These are phyloP conservation scores for Magallana angulata DNA, from an alignment of 1,140 invertebrate genomes.

Conservation along the genomic window DNA sequence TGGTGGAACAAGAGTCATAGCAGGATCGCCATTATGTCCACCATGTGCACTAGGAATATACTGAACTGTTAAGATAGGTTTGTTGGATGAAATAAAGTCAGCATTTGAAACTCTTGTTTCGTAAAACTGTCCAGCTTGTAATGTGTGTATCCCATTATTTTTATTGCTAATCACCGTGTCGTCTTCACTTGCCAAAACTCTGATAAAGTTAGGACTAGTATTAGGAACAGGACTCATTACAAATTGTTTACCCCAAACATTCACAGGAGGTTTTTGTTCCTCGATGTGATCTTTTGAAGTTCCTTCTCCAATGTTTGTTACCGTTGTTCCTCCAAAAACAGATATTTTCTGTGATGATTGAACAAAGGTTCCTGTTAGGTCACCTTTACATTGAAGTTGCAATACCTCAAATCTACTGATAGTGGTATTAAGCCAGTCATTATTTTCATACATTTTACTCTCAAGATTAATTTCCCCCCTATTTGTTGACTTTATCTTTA, in stretches of 20 bases:
- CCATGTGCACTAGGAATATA: neutral
- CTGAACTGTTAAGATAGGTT: slow-evolving; percentile 43
- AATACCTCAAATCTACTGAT: slow-evolving; percentile 61
- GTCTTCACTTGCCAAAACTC: slow-evolving; percentile 61
- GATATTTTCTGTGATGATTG: slow-evolving; percentile 59
- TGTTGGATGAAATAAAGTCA: slow-evolving; percentile 13
- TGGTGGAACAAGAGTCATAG: neutral
- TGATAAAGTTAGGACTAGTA: slow-evolving; percentile 61
- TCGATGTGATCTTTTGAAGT: slow-evolving; percentile 66
- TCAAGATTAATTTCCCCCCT: slow-evolving; percentile 43
- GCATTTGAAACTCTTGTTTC: slow-evolving; percentile 7
- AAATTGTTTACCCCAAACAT: slow-evolving; percentile 68
- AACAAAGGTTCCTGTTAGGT: slow-evolving; percentile 68
- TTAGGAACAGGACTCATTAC: slow-evolving; percentile 59
- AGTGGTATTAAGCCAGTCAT: slow-evolving; percentile 51
- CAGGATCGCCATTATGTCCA: neutral
- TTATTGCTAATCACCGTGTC: slow-evolving; percentile 50
- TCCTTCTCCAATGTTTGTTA: slow-evolving; percentile 50
- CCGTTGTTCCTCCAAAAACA: slow-evolving; percentile 65
- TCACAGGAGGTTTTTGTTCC: slow-evolving; percentile 65
- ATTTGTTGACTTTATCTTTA: slow-evolving; percentile 40
- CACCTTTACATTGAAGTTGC: slow-evolving; percentile 54
- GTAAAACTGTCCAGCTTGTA: neutral
- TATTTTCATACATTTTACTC: slow-evolving; percentile 54
- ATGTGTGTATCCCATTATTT: neutral